These are phyloP conservation scores for Lepidocyrtoides sp. DNA, from an alignment of 2,888 invertebrate genomes.

Conservation along the genomic window DNA sequence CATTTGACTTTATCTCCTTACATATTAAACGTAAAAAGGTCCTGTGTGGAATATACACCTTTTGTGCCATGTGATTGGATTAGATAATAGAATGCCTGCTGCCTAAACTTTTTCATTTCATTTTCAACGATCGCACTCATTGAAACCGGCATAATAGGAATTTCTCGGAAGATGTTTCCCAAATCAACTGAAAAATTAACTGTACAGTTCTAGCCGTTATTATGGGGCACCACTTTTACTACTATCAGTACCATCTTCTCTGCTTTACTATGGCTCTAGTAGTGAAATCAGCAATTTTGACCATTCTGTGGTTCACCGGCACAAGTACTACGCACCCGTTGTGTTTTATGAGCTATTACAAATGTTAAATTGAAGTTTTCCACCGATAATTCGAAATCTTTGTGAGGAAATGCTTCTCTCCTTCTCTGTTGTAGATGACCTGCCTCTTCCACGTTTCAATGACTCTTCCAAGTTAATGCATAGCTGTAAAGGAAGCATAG, in stretches of 20 bases:
- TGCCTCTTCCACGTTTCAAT: neutral
- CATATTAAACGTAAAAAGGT: no score
- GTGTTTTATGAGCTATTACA: constrained; percentile 60
- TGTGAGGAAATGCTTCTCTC: neutral
- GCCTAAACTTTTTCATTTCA: constrained; percentile 12
- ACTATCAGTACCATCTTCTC: no score
- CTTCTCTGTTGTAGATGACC: neutral
- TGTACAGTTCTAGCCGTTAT: no score
- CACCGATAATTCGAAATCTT: constrained; percentile 37
- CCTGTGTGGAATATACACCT: no score
- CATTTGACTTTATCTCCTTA: no score
- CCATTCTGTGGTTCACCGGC: constrained; percentile 34
- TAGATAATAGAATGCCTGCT: neutral
- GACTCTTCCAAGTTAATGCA: constrained; percentile 7
- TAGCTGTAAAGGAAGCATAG: no score
- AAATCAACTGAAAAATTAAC: neutral
- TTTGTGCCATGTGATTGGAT: neutral
- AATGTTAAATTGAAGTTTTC: constrained; percentile 40
- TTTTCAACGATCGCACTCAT: neutral
- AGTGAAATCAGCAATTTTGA: constrained; percentile 32
- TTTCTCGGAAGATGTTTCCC: neutral
- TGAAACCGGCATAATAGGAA: neutral
- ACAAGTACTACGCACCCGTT: constrained; percentile 47
- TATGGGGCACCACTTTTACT: no score
- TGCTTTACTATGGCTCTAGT: no score